Evolutionary conservation across 1,140 invertebrate genomes (phyloP).

Genomic region (Penaeus chinensis): DNA sequence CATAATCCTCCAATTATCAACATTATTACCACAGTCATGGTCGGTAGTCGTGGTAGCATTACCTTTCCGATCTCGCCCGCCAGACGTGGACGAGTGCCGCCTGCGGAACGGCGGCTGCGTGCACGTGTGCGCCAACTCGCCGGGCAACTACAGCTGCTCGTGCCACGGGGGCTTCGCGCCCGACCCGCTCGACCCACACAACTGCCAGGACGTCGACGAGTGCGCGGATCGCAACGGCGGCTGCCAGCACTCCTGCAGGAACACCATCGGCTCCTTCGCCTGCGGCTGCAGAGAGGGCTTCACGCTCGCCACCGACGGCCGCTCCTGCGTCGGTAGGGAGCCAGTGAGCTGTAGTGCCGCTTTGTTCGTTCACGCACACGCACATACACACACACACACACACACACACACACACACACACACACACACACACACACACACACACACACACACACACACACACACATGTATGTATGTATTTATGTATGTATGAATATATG

Average conservation of each 20-base stretch:
- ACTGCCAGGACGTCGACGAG: constrained; percentile 67
- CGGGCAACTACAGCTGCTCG: constrained; percentile 72
- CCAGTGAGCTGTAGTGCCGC: too few relatives aligned
- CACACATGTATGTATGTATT: not conserved
- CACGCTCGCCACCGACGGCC: constrained; percentile 58
- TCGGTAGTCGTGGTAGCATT: not conserved
- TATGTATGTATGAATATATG: not conserved
- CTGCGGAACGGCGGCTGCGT: constrained; percentile 68
- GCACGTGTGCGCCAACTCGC: constrained; percentile 67
- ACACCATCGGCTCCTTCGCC: constrained; percentile 67
- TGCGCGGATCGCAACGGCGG: constrained; percentile 66
- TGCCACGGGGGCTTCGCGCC: constrained; percentile 68
- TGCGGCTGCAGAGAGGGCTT: constrained; percentile 68
- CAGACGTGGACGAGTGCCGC: constrained; percentile 76
- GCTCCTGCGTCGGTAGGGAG: constrained; percentile 66
- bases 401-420: not conserved
- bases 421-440: not conserved
- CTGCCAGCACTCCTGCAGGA: constrained; percentile 67
- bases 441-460: not conserved
- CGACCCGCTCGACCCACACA: constrained; percentile 63
- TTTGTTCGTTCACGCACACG: too few relatives aligned
- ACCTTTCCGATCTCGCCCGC: constrained; percentile 16
- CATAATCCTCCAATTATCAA: not conserved
- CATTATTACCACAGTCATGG: not conserved
- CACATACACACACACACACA: not conserved